A percentile compares a stretch with the other conserved stretches of the same genome.
Evolutionary conservation across 2,797 vertebrate genomes (phyloP).

Genomic region (Ceryle rudis): DNA sequence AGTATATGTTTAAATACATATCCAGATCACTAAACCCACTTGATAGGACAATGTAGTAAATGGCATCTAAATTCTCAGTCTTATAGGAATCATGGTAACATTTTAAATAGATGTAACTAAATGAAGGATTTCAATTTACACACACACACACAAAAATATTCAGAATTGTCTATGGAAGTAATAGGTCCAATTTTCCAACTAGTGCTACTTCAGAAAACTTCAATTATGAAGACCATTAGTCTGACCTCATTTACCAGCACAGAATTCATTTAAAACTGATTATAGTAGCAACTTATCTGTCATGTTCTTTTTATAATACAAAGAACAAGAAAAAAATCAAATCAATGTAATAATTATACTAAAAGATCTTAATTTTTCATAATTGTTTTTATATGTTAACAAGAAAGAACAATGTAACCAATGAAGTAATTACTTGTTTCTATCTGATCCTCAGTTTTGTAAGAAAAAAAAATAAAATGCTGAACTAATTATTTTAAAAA

Average conservation of each 20-base stretch:
- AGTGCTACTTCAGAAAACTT: neutral
- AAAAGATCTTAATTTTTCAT: conserved; percentile 33
- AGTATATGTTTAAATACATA: neutral
- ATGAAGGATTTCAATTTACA: neutral
- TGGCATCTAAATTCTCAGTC: neutral
- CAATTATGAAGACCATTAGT: conserved; percentile 35
- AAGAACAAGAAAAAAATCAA: conserved; percentile 7
- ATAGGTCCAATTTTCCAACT: neutral
- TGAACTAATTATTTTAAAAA: conserved; percentile 13
- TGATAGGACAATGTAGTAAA: neutral
- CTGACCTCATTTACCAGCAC: conserved; percentile 36
- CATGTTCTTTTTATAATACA: conserved; percentile 19
- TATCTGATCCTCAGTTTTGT: neutral
- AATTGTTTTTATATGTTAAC: conserved; percentile 31
- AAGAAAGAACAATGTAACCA: conserved; percentile 7
- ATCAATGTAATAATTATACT: conserved; percentile 11
- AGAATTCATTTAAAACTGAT: conserved; percentile 41
- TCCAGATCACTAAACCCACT: rapidly evolving
- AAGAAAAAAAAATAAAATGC: neutral
- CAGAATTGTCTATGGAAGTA: neutral
- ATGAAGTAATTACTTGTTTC: conserved; percentile 14
- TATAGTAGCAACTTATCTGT: conserved; percentile 27
- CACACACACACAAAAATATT: neutral
- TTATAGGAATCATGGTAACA: neutral
- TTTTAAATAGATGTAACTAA: neutral